Percentiles rank a stretch among this genome's conserved stretches.
Evolutionary conservation across 2,113 vertebrate genomes (phyloP).

Genomic region (Neogale vison): DNA sequence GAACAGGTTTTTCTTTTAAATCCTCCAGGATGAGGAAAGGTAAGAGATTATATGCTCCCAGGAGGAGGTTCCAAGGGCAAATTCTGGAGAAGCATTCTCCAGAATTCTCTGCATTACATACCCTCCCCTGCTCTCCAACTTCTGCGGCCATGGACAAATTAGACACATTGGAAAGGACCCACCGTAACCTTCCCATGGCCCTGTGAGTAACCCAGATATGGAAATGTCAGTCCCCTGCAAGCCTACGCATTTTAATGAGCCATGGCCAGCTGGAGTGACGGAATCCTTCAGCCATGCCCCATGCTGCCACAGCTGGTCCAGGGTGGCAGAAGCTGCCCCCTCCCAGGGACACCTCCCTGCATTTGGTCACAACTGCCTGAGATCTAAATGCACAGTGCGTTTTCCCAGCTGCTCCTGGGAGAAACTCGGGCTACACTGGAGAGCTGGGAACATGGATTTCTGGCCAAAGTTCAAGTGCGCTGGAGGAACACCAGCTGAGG

Average conservation of each 20-base stretch:
- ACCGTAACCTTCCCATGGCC: not conserved
- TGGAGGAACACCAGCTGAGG: not conserved
- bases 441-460: not conserved
- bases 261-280: not conserved
- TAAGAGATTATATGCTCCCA: not conserved
- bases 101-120: not conserved
- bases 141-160: not conserved
- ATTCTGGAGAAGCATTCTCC: not conserved
- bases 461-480: not conserved
- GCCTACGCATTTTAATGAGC: slow-evolving; percentile 34
- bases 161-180: not conserved
- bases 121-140: not conserved
- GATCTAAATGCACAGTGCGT: not conserved
- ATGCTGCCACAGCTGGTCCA: not conserved
- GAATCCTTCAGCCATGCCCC: not conserved
- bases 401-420: not conserved
- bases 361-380: not conserved
- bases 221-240: not conserved
- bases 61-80: not conserved
- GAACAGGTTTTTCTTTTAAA: not conserved
- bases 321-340: not conserved
- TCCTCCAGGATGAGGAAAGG: not conserved
- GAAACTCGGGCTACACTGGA: not conserved
- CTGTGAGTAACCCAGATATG: not conserved
- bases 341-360: not conserved